Percentiles rank a stretch among this genome's conserved stretches.
Evolutionary conservation across 1,140 invertebrate species (phyloP).

Genomic region (Penaeus chinensis): DNA sequence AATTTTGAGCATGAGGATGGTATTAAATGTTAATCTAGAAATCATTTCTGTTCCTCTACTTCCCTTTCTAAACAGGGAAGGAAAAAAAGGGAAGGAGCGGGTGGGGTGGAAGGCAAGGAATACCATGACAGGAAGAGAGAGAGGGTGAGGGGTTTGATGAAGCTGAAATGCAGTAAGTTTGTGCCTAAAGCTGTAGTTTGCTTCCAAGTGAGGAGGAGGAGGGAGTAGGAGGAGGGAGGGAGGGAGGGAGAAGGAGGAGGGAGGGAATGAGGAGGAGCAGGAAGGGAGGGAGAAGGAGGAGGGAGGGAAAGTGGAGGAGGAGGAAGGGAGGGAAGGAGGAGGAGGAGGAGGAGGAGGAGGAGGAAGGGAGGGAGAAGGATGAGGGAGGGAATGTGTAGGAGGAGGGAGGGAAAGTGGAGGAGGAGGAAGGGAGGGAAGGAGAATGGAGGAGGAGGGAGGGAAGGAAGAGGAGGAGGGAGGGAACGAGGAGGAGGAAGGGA

Average conservation of each 20-base stretch:
- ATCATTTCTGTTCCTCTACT: conserved; percentile 2
- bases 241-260: not conserved
- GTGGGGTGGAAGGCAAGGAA: conserved; percentile 23
- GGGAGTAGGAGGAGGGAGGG: conserved; percentile 16
- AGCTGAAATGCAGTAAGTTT: conserved; percentile 53
- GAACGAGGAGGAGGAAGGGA: not conserved
- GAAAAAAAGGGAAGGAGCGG: not conserved
- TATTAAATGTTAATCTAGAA: not conserved
- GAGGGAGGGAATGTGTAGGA: not conserved
- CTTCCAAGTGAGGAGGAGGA: conserved; percentile 39
- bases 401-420: not conserved
- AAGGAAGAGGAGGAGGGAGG: not conserved
- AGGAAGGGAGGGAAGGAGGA: not conserved
- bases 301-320: not conserved
- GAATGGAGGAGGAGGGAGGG: not conserved
- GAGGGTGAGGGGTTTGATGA: conserved; percentile 32
- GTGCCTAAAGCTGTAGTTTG: conserved; percentile 51
- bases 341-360: not conserved
- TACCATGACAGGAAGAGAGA: conserved; percentile 33
- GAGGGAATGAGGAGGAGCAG: not conserved
- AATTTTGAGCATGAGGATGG: not conserved
- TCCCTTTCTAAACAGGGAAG: conserved; percentile 4
- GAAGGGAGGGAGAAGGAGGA: not conserved
- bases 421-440: not conserved
- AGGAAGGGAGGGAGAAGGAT: not conserved